phyloP scores from a whole-genome alignment of 2,888 invertebrate species.

The Ectobius pallidus region DNA sequence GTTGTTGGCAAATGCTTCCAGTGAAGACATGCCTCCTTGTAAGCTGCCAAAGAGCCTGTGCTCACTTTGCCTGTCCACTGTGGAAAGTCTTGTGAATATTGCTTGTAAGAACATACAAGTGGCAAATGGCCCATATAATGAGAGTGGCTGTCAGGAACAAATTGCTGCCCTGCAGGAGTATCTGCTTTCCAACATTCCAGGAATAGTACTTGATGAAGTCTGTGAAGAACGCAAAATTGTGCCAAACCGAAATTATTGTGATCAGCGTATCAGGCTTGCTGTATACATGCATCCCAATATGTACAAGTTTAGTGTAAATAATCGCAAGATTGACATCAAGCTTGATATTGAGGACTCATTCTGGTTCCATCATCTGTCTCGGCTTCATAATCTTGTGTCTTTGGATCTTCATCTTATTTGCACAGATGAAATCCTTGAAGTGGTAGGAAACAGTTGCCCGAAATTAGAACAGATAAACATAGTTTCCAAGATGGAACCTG shows the following conservation, averaged over 20 bases:
- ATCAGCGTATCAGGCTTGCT: constrained; percentile 40
- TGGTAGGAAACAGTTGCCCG: constrained; percentile 42
- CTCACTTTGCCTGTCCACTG: neutral
- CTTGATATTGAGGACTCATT: constrained; percentile 38
- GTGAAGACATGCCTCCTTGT: neutral
- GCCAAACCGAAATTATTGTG: neutral
- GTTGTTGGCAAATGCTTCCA: neutral
- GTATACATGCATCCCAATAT: constrained; percentile 44
- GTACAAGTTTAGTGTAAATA: constrained; percentile 32
- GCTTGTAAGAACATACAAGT: constrained; percentile 39
- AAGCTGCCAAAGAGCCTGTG: constrained; percentile 5
- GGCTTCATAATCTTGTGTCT: constrained; percentile 39
- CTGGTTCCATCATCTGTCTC: constrained; percentile 41
- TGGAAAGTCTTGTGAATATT: constrained; percentile 38
- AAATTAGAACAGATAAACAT: constrained; percentile 44
- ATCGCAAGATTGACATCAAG: neutral
- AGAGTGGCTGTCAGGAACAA: constrained; percentile 31
- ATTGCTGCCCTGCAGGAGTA: constrained; percentile 37
- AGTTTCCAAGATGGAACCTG: constrained; percentile 42
- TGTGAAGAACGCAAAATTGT: constrained; percentile 30
- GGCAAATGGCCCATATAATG: constrained; percentile 40
- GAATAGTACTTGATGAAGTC: constrained; percentile 41
- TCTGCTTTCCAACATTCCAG: constrained; percentile 39
- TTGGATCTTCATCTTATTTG: constrained; percentile 43
- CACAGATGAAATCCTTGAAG: constrained; percentile 45